Evolutionary conservation across 2,888 invertebrate genomes (phyloP).

Genomic region (Lepidochitona cinerea): DNA sequence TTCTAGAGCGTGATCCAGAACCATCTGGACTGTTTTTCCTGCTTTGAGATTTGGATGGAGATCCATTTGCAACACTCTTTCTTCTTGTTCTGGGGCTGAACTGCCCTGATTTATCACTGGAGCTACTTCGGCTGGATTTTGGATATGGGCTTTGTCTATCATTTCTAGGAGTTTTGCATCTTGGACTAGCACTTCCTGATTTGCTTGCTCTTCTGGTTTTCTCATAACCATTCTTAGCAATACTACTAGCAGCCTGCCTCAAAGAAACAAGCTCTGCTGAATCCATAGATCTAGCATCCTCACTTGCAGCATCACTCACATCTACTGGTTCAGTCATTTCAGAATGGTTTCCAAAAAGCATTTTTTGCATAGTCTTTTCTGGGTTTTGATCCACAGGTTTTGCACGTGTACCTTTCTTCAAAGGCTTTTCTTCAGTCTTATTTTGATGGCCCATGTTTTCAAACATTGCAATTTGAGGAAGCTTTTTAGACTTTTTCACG

Average conservation of each 20-base stretch:
- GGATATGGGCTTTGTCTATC: background rate
- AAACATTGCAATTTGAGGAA: conserved; percentile 2
- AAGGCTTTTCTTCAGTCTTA: background rate
- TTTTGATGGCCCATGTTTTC: conserved; percentile 1
- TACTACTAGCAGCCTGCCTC: background rate
- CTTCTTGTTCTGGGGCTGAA: background rate
- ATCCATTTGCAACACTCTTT: background rate
- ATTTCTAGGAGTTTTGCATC: background rate
- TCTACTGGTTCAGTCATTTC: background rate
- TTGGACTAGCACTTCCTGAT: background rate
- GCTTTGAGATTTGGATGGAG: background rate
- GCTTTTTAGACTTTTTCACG: background rate
- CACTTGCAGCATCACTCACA: background rate
- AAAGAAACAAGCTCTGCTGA: background rate
- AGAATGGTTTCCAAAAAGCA: background rate
- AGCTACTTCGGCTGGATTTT: background rate
- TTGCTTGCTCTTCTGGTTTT: background rate
- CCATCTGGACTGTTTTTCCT: background rate
- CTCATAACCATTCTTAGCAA: background rate
- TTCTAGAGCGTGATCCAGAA: background rate
- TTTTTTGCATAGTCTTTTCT: background rate
- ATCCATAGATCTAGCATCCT: background rate
- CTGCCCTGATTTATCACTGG: background rate
- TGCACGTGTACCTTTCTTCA: background rate
- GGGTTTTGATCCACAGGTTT: background rate